Evolutionary conservation across 2,888 invertebrate genomes (phyloP).

Genomic region (Hylaea fasciaria): DNA sequence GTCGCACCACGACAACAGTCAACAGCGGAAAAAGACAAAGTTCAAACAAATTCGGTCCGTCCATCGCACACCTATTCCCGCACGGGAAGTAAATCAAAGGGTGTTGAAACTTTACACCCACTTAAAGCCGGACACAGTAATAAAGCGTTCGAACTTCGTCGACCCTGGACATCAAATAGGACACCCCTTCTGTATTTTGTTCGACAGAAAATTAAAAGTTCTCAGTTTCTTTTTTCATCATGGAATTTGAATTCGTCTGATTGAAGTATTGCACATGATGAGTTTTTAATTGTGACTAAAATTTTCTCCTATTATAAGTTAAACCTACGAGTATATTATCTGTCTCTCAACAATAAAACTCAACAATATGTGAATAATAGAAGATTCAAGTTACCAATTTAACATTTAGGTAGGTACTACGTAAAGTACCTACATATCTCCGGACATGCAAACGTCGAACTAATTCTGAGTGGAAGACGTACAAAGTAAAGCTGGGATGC

Average conservation of each 20-base stretch:
- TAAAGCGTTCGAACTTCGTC: slow-evolving; percentile 83
- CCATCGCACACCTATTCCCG: slow-evolving; percentile 74
- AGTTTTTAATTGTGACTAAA: slow-evolving; percentile 23
- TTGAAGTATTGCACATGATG: too few species aligned
- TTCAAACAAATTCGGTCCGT: slow-evolving; percentile 70
- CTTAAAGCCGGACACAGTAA: slow-evolving; percentile 85
- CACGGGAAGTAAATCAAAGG: slow-evolving; percentile 81
- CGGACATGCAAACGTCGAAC: neutral
- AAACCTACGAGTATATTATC: too few species aligned
- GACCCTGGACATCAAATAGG: slow-evolving; percentile 82
- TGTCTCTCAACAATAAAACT: too few species aligned
- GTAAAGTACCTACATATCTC: too few species aligned
- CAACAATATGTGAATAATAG: too few species aligned
- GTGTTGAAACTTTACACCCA: slow-evolving; percentile 86
- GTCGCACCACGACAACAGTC: slow-evolving; percentile 41
- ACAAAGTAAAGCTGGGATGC: slow-evolving; percentile 59
- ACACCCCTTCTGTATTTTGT: slow-evolving; percentile 78
- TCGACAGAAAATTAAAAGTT: slow-evolving; percentile 78
- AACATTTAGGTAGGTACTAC: too few species aligned
- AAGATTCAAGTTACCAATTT: too few species aligned
- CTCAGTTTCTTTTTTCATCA: slow-evolving; percentile 53
- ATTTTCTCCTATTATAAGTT: too few species aligned
- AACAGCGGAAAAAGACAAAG: slow-evolving; percentile 63
- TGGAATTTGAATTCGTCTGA: slow-evolving; percentile 9
- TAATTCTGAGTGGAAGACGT: slow-evolving; percentile 52